Conservation (phyloP, 2,113 vertebrate genomes). For the Misgurnus anguillicaudatus region DNA sequence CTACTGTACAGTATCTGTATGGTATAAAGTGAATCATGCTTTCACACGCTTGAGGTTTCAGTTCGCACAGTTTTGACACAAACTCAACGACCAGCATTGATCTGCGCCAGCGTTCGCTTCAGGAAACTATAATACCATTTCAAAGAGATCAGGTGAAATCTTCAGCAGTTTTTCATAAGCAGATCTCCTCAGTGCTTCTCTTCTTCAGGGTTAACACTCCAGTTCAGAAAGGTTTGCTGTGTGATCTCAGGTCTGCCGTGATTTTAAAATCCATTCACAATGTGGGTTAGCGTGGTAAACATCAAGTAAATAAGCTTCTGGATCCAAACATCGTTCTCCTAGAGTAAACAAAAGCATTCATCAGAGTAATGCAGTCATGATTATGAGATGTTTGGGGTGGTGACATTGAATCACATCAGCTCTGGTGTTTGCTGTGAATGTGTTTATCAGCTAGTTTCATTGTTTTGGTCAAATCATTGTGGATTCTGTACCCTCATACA, state of each 20-base stretch:
- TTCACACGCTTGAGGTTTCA: not conserved
- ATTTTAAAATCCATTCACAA: conserved; percentile 94
- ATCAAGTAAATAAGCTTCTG: conserved; percentile 84
- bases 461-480: too few relatives aligned
- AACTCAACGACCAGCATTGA: conserved; percentile 52
- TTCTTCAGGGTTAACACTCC: too few relatives aligned
- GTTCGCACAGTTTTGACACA: conserved; percentile 20
- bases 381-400: not conserved
- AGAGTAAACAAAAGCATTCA: conserved; percentile 35
- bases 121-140: too few relatives aligned
- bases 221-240: not conserved
- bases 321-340: conserved; percentile 93
- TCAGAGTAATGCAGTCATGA: not conserved
- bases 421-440: not conserved
- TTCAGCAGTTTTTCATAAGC: not conserved
- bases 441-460: too few relatives aligned
- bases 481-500: too few relatives aligned
- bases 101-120: conserved; percentile 14
- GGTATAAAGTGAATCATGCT: conserved; percentile 39
- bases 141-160: not conserved
- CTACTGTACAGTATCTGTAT: conserved; percentile 30
- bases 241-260: conserved; percentile 72
- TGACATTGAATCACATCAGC: not conserved
- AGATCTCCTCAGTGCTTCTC: too few relatives aligned
- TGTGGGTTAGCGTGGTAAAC: conserved; percentile 88